Evolutionary conservation across 1,140 invertebrate species (phyloP).

Genomic region (Drosophila novamexicana): DNA sequence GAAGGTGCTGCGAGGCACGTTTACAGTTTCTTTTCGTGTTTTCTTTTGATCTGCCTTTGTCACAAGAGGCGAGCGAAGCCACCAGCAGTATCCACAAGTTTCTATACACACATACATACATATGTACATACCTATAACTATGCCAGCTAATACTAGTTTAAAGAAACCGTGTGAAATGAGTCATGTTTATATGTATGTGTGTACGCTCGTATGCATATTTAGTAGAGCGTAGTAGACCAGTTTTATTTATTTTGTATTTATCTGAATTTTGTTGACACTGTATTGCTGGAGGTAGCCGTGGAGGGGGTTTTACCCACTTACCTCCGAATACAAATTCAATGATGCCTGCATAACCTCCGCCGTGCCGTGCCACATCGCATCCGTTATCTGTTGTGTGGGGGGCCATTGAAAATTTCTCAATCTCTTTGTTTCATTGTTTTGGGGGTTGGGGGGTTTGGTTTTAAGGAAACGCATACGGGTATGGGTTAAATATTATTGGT

Average conservation of each 20-base stretch:
- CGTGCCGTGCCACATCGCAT: constrained; percentile 9
- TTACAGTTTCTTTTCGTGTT: constrained; percentile 40
- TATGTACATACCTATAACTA: constrained; percentile 1
- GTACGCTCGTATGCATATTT: not conserved
- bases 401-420: constrained; percentile 53
- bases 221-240: constrained; percentile 23
- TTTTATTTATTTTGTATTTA: constrained; percentile 9
- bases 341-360: constrained; percentile 33
- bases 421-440: constrained; percentile 64
- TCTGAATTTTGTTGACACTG: constrained; percentile 27
- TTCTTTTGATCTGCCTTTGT: constrained; percentile 33
- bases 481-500: not conserved
- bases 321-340: constrained; percentile 36
- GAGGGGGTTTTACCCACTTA: constrained; percentile 56
- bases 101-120: not conserved
- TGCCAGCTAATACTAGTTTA: constrained; percentile 58
- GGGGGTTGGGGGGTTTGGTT: constrained; percentile 14
- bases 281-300: not conserved
- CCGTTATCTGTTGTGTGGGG: not conserved
- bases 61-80: constrained; percentile 36
- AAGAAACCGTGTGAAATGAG: constrained; percentile 52
- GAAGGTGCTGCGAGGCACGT: constrained; percentile 59
- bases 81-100: constrained; percentile 38
- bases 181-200: constrained; percentile 37
- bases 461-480: not conserved